These are phyloP conservation scores for Alcedo quadribrachys DNA, from an alignment of 2,797 vertebrate species.

Conservation along the genomic window DNA sequence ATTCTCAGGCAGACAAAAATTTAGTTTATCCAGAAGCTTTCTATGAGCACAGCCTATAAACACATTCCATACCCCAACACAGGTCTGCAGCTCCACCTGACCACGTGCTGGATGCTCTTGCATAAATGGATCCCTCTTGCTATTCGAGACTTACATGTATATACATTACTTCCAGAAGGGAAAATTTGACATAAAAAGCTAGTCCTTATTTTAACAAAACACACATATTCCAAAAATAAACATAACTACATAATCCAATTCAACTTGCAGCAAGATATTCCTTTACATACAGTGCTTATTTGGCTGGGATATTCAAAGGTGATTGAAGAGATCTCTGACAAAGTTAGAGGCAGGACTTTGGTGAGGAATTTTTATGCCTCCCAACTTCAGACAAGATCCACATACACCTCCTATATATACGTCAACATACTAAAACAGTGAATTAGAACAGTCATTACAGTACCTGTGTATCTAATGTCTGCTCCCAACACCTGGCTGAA, in stretches of 20 bases:
- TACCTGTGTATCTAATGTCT: neutral
- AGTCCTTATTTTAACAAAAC: neutral
- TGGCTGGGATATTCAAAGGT: neutral
- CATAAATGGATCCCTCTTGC: fast-evolving
- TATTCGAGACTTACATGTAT: neutral
- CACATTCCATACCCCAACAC: fast-evolving
- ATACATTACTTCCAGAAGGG: neutral
- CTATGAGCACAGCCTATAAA: neutral
- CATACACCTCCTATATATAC: neutral
- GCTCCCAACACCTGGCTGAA: neutral
- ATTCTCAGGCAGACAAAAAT: neutral
- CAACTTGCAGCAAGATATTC: neutral
- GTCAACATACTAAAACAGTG: fast-evolving
- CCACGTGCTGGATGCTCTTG: fast-evolving
- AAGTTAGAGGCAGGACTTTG: neutral
- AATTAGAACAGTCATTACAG: neutral
- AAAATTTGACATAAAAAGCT: neutral
- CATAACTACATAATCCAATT: neutral
- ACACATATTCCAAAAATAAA: neutral
- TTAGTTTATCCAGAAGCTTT: neutral
- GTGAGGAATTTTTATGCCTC: neutral
- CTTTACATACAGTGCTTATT: neutral
- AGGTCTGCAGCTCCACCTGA: neutral
- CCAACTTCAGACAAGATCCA: neutral
- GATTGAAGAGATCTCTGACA: neutral